A percentile compares a stretch with the other conserved stretches of the same genome.
These are phyloP conservation scores for Cecropterus lyciades DNA, from an alignment of 1,140 invertebrate genomes.

Conservation along the genomic window DNA sequence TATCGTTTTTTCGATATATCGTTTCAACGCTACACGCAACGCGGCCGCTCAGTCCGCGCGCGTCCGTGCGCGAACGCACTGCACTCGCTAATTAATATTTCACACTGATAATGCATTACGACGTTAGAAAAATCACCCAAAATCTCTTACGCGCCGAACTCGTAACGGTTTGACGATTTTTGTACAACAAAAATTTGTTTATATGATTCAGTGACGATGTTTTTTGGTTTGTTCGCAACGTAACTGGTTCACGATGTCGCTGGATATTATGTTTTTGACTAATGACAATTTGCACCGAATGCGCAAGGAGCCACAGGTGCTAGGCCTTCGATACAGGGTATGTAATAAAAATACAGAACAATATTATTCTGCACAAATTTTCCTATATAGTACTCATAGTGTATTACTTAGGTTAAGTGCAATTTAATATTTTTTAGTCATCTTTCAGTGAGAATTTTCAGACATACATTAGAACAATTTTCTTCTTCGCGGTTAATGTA, in stretches of 20 bases:
- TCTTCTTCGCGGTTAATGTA: too few relatives aligned
- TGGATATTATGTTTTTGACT: slow-evolving; percentile 83
- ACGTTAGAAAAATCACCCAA: slow-evolving; percentile 55
- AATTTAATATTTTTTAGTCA: too few relatives aligned
- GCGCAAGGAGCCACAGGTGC: slow-evolving; percentile 76
- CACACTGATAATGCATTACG: slow-evolving; percentile 75
- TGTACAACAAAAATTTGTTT: slow-evolving; percentile 51
- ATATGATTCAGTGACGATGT: slow-evolving; percentile 58
- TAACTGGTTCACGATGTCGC: slow-evolving; percentile 60
- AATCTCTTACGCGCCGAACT: not conserved
- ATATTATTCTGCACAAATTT: not conserved
- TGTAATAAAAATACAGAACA: slow-evolving; percentile 31
- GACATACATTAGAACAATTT: too few relatives aligned
- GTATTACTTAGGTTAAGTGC: not conserved
- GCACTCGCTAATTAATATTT: slow-evolving; percentile 12
- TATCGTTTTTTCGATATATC: too few relatives aligned
- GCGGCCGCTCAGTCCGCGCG: slow-evolving; percentile 43
- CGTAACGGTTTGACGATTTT: slow-evolving; percentile 26
- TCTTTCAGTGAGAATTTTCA: too few relatives aligned
- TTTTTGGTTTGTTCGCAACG: slow-evolving; percentile 38
- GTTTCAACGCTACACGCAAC: not conserved
- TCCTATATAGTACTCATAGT: not conserved
- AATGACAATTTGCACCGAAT: slow-evolving; percentile 81
- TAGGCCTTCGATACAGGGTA: slow-evolving; percentile 82
- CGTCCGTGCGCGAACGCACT: slow-evolving; percentile 43